Evolutionary conservation across 2,113 vertebrate genomes (phyloP).

Genomic region (Grammomys dolichurus): DNA sequence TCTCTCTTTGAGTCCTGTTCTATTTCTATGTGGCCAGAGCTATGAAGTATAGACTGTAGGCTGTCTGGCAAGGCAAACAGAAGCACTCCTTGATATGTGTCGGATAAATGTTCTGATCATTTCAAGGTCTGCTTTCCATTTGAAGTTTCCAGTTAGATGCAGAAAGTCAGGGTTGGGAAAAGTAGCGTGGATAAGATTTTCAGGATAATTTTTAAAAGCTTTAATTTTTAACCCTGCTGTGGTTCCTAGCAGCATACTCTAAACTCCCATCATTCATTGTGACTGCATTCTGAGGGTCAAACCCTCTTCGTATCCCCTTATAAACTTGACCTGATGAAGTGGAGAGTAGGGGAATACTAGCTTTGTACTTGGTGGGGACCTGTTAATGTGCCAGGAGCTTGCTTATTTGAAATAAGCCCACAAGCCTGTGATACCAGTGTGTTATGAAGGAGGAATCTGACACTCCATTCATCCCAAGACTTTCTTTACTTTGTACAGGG

Average conservation of each 20-base stretch:
- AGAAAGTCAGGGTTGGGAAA: neutral
- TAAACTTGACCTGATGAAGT: neutral
- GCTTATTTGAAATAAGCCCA: slow-evolving; percentile 30
- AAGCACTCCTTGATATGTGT: neutral
- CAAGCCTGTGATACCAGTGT: neutral
- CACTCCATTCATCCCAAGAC: neutral
- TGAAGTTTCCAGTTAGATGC: slow-evolving; percentile 61
- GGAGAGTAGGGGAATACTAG: neutral
- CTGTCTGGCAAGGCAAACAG: slow-evolving; percentile 3
- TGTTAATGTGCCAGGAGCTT: neutral
- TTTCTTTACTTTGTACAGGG: neutral
- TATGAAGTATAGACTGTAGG: slow-evolving; percentile 30
- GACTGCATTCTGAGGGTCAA: neutral
- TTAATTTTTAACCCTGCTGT: slow-evolving; percentile 48
- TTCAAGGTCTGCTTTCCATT: slow-evolving; percentile 57
- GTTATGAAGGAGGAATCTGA: neutral
- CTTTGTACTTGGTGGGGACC: neutral
- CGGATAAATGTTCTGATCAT: slow-evolving; percentile 50
- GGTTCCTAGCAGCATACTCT: slow-evolving; percentile 27
- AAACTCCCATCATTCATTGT: neutral
- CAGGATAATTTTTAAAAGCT: slow-evolving; percentile 50
- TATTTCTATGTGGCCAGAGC: slow-evolving; percentile 53
- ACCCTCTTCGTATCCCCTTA: neutral
- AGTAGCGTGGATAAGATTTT: slow-evolving; percentile 5
- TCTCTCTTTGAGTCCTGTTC: slow-evolving; percentile 28